phyloP scores from a whole-genome alignment of 2,888 invertebrate genomes.

The Campaea margaritaria region DNA sequence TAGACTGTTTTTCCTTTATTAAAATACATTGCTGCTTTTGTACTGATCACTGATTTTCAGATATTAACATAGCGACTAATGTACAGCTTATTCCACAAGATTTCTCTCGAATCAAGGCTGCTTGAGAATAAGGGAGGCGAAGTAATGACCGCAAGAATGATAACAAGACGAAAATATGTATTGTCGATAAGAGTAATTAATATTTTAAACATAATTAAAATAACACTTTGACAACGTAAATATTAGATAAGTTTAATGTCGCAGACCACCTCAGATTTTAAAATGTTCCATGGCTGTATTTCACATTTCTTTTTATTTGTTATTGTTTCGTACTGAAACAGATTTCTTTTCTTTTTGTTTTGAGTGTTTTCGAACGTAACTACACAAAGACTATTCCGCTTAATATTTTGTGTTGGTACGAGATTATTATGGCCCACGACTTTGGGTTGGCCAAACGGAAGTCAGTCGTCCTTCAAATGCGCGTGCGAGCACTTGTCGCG shows the following conservation, averaged over 20 bases:
- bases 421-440: too few species aligned
- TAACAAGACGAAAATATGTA: slow-evolving; percentile 54
- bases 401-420: too few species aligned
- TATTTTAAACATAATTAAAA: slow-evolving; percentile 38
- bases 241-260: slow-evolving; percentile 3
- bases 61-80: slow-evolving; percentile 31
- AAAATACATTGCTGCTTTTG: slow-evolving; percentile 44
- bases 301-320: too few species aligned
- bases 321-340: too few species aligned
- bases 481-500: too few species aligned
- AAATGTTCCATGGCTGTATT: neutral
- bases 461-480: too few species aligned
- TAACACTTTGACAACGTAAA: slow-evolving; percentile 21
- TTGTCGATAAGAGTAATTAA: slow-evolving; percentile 44
- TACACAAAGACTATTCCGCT: too few species aligned
- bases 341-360: too few species aligned
- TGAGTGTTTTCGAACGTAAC: too few species aligned
- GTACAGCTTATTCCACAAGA: slow-evolving; percentile 38
- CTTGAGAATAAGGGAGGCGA: slow-evolving; percentile 45
- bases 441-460: too few species aligned
- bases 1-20: slow-evolving; percentile 41
- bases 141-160: slow-evolving; percentile 64
- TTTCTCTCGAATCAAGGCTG: slow-evolving; percentile 31
- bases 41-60: neutral
- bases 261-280: neutral